Conservation (phyloP, 2,113 vertebrate species). For the Silurus meridionalis region DNA sequence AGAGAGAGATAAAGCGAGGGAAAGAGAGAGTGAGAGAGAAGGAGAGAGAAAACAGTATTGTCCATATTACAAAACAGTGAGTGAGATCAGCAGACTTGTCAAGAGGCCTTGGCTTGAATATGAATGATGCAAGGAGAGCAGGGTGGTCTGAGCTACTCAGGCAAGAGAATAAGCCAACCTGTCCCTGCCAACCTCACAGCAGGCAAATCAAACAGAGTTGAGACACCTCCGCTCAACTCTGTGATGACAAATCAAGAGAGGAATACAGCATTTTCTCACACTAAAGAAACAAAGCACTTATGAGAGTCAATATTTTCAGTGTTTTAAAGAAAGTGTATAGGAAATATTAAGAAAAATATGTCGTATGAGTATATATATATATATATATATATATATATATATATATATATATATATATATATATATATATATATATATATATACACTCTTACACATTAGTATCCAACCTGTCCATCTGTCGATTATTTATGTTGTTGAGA, state of each 20-base stretch:
- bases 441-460: not conserved
- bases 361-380: not conserved
- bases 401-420: not conserved
- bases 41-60: slow-evolving; percentile 69
- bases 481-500: not conserved
- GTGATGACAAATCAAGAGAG: slow-evolving; percentile 56
- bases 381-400: not conserved
- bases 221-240: slow-evolving; percentile 56
- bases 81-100: slow-evolving; percentile 83
- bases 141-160: slow-evolving; percentile 75
- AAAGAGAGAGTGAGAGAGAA: slow-evolving; percentile 34
- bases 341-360: not conserved
- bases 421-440: not conserved
- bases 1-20: slow-evolving; percentile 9
- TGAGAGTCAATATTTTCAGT: slow-evolving; percentile 32
- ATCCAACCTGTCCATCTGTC: not conserved
- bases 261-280: slow-evolving; percentile 46
- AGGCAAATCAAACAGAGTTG: slow-evolving; percentile 60
- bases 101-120: slow-evolving; percentile 82
- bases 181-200: slow-evolving; percentile 70
- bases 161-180: slow-evolving; percentile 70
- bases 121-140: slow-evolving; percentile 81
- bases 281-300: slow-evolving; percentile 34
- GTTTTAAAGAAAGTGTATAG: not conserved
- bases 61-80: slow-evolving; percentile 80